A percentile compares a stretch with the other conserved stretches of the same genome.
Evolutionary conservation across 2,888 invertebrate genomes (phyloP).

Genomic region (Oscheius myriophilus): DNA sequence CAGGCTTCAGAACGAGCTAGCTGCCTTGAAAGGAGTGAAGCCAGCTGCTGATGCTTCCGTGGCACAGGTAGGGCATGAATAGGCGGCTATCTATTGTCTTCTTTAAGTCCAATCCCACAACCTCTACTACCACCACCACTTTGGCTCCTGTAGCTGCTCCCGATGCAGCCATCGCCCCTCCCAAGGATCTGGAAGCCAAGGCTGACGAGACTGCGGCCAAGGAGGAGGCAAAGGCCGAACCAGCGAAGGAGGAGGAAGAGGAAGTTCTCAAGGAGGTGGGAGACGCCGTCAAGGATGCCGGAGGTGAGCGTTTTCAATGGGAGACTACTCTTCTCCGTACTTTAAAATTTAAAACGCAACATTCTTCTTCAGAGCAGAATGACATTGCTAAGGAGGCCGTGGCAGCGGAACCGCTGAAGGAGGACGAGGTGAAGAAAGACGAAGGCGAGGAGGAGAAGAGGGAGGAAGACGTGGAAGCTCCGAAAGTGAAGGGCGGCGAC

Average conservation of each 20-base stretch:
- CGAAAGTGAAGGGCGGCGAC: conserved; percentile 1
- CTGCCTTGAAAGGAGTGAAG: conserved; percentile 14
- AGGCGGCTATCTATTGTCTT: neutral
- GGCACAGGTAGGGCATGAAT: neutral
- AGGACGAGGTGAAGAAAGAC: too few species aligned
- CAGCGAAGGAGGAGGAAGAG: too few species aligned
- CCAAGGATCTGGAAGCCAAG: neutral
- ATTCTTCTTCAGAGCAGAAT: too few species aligned
- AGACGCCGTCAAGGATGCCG: too few species aligned
- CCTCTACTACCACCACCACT: neutral
- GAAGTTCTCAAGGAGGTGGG: too few species aligned
- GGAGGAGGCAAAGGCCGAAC: neutral
- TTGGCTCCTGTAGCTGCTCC: too few species aligned
- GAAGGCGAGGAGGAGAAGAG: neutral
- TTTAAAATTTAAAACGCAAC: too few species aligned
- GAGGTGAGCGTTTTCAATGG: too few species aligned
- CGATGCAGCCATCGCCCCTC: neutral
- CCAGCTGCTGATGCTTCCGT: neutral
- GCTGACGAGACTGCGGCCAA: neutral
- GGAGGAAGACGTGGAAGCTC: neutral
- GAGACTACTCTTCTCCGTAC: too few species aligned
- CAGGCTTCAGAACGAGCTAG: conserved; percentile 24
- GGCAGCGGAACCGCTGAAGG: too few species aligned
- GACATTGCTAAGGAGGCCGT: too few species aligned
- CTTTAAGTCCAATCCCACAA: neutral